These are phyloP conservation scores for Psephotus haematonotus DNA, from an alignment of 2,113 vertebrate genomes.

Conservation along the genomic window DNA sequence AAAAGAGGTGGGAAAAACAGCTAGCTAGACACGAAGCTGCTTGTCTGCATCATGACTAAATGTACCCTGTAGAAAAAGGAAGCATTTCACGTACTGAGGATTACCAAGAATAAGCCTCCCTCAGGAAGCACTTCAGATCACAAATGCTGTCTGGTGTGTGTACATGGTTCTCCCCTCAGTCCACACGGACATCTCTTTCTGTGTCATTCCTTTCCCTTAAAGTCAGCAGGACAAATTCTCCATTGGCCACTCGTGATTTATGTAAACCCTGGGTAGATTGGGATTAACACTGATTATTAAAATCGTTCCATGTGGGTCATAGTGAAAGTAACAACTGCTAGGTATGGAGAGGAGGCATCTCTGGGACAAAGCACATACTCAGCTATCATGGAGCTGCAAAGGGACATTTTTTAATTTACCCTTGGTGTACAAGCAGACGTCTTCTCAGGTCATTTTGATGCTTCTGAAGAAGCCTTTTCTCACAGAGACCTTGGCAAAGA, in stretches of 20 bases:
- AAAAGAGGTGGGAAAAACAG: not conserved
- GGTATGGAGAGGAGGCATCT: not conserved
- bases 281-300: not conserved
- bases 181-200: not conserved
- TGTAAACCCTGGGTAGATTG: not conserved
- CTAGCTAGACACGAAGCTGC: not conserved
- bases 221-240: not conserved
- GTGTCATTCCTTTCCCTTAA: not conserved
- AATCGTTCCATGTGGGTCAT: not conserved
- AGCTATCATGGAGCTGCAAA: not conserved
- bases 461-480: not conserved
- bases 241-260: not conserved
- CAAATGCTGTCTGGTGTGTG: not conserved
- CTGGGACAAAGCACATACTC: not conserved
- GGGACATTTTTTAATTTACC: not conserved
- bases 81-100: not conserved
- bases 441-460: not conserved
- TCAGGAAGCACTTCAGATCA: not conserved
- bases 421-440: not conserved
- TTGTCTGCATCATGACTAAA: not conserved
- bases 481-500: not conserved
- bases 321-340: not conserved
- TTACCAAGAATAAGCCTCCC: not conserved
- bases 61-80: not conserved
- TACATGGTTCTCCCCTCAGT: not conserved